These are phyloP conservation scores for Pseudorasbora parva DNA, from an alignment of 2,113 vertebrate genomes.

Conservation along the genomic window DNA sequence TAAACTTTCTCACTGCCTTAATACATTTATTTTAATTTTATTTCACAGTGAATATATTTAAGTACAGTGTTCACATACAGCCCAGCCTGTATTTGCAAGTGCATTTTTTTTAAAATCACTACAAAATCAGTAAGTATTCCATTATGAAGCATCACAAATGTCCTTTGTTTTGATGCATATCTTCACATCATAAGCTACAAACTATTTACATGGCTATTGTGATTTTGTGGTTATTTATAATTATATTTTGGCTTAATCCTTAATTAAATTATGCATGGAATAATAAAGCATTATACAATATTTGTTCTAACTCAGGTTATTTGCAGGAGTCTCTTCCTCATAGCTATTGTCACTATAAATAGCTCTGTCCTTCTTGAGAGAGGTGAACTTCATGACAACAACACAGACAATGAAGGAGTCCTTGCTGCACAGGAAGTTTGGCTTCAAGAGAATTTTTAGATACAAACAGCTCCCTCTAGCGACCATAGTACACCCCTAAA, in stretches of 20 bases:
- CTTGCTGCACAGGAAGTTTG: slow-evolving; percentile 3
- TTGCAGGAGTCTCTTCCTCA: slow-evolving; percentile 7
- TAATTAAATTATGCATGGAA: not conserved
- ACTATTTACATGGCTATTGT: not conserved
- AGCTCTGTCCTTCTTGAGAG: slow-evolving; percentile 38
- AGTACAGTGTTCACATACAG: not conserved
- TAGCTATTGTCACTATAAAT: slow-evolving; percentile 47
- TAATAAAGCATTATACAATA: not conserved
- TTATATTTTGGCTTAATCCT: not conserved
- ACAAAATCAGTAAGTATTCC: not conserved
- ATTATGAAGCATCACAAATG: not conserved
- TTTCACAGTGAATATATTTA: not conserved
- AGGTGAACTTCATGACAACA: slow-evolving; percentile 53
- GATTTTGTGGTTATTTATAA: not conserved
- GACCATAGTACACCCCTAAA: slow-evolving; percentile 31
- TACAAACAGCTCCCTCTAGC: slow-evolving; percentile 45
- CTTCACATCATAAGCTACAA: not conserved
- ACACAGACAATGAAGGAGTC: slow-evolving; percentile 50
- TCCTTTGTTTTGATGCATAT: not conserved
- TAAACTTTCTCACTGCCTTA: not conserved
- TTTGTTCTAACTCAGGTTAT: slow-evolving; percentile 5
- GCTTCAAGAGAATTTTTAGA: not conserved
- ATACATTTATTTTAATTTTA: not conserved
- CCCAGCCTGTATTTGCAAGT: not conserved
- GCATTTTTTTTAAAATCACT: not conserved